A percentile compares a stretch with the other conserved stretches of the same genome.
Conservation (phyloP, 37 sponge, comb jelly and placozoan species). For the Aphrocallistes beatrix region DNA sequence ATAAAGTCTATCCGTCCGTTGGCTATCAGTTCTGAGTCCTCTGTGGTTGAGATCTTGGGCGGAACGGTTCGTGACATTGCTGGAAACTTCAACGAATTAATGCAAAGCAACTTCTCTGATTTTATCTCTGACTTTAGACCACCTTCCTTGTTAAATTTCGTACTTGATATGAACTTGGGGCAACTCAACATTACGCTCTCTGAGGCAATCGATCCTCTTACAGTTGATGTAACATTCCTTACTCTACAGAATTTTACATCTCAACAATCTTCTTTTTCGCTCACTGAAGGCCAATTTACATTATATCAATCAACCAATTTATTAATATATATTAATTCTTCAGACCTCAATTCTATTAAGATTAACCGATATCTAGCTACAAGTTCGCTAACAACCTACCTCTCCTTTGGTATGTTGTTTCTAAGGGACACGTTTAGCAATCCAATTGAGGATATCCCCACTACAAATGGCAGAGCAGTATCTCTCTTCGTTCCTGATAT, state of each 20-base stretch:
- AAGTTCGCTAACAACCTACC: constrained; percentile 26
- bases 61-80: constrained; percentile 63
- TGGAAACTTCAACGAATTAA: constrained; percentile 25
- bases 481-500: constrained; percentile 46
- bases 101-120: constrained; percentile 24
- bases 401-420: constrained; percentile 37
- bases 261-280: constrained; percentile 19
- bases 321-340: constrained; percentile 27
- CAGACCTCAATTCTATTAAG: constrained; percentile 71
- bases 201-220: constrained; percentile 48
- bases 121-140: constrained; percentile 41
- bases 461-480: constrained; percentile 27
- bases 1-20: not conserved
- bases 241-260: constrained; percentile 35
- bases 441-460: constrained; percentile 25
- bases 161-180: constrained; percentile 43
- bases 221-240: constrained; percentile 33
- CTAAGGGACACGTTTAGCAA: constrained; percentile 48
- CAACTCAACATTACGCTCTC: constrained; percentile 50
- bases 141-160: constrained; percentile 36
- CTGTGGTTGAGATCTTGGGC: not conserved
- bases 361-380: constrained; percentile 36
- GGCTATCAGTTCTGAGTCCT: not conserved
- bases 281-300: constrained; percentile 46
- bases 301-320: constrained; percentile 38